phyloP scores from a whole-genome alignment of 1,140 invertebrate species.

The Mercenaria mercenaria region DNA sequence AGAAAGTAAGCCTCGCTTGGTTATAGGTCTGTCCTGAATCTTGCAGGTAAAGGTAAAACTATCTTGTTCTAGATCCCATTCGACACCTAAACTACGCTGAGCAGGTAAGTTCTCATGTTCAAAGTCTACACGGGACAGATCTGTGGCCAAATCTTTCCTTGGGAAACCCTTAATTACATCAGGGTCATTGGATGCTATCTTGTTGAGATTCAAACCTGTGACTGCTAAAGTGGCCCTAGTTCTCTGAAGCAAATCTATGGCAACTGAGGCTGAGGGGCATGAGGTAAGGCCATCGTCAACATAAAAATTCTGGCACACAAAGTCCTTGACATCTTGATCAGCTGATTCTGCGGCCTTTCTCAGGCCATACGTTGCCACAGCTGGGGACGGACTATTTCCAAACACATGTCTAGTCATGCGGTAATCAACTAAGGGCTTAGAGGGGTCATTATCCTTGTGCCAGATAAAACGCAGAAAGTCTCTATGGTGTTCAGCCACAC shows the following conservation, averaged over 20 bases:
- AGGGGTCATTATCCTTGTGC: conserved; percentile 12
- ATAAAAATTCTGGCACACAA: conserved; percentile 33
- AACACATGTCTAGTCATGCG: conserved; percentile 59
- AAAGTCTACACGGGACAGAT: conserved; percentile 10
- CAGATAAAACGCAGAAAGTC: conserved; percentile 56
- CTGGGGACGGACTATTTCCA: conserved; percentile 38
- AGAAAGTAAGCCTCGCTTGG: background rate
- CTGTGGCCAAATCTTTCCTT: background rate
- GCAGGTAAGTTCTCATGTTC: background rate
- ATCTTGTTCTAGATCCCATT: background rate
- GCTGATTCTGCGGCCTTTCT: background rate
- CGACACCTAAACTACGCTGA: conserved; percentile 24
- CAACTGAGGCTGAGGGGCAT: background rate
- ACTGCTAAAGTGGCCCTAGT: background rate
- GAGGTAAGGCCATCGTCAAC: conserved; percentile 22
- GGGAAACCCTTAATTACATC: conserved; percentile 43
- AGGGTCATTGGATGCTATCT: conserved; percentile 19
- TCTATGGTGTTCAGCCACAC: background rate
- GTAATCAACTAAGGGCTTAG: conserved; percentile 19
- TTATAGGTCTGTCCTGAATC: background rate
- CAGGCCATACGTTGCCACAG: conserved; percentile 29
- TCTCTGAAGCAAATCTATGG: background rate
- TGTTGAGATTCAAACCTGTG: background rate
- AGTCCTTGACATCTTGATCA: conserved; percentile 34
- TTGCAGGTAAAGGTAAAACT: background rate